These are phyloP conservation scores for Cephus cinctus DNA, from an alignment of 1,140 invertebrate genomes.

Conservation along the genomic window DNA sequence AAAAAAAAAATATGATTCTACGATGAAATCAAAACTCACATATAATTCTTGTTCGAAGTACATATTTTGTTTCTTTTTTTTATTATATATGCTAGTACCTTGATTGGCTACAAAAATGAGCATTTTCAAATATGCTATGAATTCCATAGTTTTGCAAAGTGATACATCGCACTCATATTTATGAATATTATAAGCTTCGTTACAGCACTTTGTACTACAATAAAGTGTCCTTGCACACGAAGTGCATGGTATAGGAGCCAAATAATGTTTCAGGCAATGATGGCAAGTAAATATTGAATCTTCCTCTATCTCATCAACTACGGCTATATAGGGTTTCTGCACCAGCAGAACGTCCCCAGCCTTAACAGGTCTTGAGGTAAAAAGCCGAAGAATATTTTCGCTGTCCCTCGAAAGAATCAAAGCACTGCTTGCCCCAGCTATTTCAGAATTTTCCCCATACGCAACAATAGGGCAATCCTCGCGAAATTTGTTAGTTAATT, in stretches of 20 bases:
- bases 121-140: not conserved
- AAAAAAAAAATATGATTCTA: not conserved
- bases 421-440: not conserved
- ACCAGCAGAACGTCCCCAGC: conserved; percentile 3
- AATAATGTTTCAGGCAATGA: not conserved
- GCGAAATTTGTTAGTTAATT: not conserved
- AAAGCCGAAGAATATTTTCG: conserved; percentile 1
- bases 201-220: not conserved
- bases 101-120: conserved; percentile 1
- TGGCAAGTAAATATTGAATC: not conserved
- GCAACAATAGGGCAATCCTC: not conserved
- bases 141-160: no score
- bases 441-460: conserved; percentile 3
- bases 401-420: not conserved
- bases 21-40: not conserved
- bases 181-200: conserved; percentile 5
- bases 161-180: conserved; percentile 5
- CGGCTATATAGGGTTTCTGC: not conserved
- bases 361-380: not conserved
- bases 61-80: not conserved
- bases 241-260: not conserved
- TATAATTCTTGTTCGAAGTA: not conserved
- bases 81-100: not conserved
- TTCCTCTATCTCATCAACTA: not conserved
- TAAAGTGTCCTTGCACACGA: not conserved